Conservation (phyloP, 1,140 invertebrate species). For the Drosophila arizonae region DNA sequence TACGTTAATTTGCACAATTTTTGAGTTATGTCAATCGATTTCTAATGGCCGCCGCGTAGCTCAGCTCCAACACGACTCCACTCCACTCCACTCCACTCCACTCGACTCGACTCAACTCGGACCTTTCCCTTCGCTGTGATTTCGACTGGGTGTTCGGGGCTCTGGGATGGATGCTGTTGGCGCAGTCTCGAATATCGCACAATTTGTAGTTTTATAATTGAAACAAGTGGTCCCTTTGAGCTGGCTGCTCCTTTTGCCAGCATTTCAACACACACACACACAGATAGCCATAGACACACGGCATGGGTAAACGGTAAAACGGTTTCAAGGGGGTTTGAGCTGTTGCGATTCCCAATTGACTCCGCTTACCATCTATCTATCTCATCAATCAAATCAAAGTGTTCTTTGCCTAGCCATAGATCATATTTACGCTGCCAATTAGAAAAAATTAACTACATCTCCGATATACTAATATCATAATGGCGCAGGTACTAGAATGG, state of each 20-base stretch:
- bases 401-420: neutral
- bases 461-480: neutral
- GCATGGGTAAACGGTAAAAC: conserved; percentile 13
- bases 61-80: neutral
- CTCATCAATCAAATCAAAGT: conserved; percentile 19
- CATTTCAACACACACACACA: neutral
- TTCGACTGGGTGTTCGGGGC: neutral
- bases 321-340: conserved; percentile 15
- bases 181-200: conserved; percentile 31
- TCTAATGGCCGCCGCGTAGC: conserved; percentile 58
- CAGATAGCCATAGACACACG: neutral
- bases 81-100: neutral
- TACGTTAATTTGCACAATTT: conserved; percentile 72
- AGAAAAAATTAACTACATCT: neutral
- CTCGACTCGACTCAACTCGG: no score
- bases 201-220: conserved; percentile 70
- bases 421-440: conserved; percentile 2
- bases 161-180: neutral
- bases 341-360: neutral
- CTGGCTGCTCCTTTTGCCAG: conserved; percentile 12
- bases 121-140: conserved; percentile 6
- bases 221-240: conserved; percentile 49
- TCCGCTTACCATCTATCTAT: neutral
- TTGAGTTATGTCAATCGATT: conserved; percentile 72
- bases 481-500: no score